Base-by-base conservation (phyloP, 2,888 invertebrate species). In the Colletes collaris region DNA sequence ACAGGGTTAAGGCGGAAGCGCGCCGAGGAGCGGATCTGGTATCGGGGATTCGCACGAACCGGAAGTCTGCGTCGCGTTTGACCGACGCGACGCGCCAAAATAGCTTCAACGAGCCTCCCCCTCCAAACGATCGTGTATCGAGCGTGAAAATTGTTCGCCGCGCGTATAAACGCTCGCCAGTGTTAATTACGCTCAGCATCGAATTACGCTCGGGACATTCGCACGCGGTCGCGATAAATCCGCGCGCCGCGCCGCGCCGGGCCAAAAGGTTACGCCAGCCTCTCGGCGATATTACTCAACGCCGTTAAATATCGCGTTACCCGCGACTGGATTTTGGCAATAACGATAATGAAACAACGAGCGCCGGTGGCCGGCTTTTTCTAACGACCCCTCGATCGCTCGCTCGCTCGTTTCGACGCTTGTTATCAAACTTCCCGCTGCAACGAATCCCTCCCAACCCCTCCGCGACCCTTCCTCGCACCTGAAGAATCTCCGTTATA, bases 291-390 rank as follows among this genome's bases (percentile, higher is more conserved):
- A 77, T 78, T 77, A 79, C 78, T 70, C 78, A 70, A 65, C 69
- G 49, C 69, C 53, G 58, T 78, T 78, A 78, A 78, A 78, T 78
- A 60, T 78, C 77, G 77, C 77, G 77, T 68, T 64, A 56, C 49
- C 53, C 16, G 69, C 68, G 69, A 69, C 64, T 59, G 77, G 69
- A 77, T 78, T 77, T 77, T 50, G 78, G 78, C 78, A 77, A 77
- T 78, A 78, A 77, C 78, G 78, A 77, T 78, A 78, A 78, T 78
- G 78, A 77, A 78, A 77, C 78, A 78, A 77, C 65, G 44, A 27
- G 19, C 64, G n/a, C n/a, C 46, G 52, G 16, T 16, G 19, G 44
- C 66, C 13, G n/a, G 56, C 44, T 76, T 77, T 77, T 77, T 77
- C 77, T 76, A 76, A 77, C 68, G 77, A 77, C 46, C 76, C 19